A percentile compares a stretch with the other conserved stretches of the same genome.
Evolutionary conservation across 2,113 vertebrate genomes (phyloP).

Genomic region (Psittacula cyanocephala): DNA sequence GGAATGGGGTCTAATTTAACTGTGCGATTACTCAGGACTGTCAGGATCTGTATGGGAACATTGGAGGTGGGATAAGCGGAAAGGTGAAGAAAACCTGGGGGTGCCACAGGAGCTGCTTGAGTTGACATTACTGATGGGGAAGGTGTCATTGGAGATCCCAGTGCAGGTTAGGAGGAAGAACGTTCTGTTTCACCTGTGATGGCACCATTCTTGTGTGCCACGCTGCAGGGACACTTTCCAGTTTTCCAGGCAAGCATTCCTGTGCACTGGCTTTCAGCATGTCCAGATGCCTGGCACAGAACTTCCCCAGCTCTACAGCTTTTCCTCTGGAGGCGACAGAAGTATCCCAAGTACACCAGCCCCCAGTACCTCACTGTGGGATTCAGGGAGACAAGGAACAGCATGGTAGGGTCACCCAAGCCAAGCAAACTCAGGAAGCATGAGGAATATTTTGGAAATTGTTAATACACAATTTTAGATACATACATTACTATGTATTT

Average conservation of each 20-base stretch:
- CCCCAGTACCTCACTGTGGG: neutral
- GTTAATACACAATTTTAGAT: neutral
- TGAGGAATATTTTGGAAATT: neutral
- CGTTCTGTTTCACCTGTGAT: neutral
- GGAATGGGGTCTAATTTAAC: neutral
- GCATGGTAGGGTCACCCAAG: neutral
- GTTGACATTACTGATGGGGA: neutral
- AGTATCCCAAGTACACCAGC: neutral
- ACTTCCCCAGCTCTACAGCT: neutral
- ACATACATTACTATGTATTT: neutral
- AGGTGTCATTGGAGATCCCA: neutral
- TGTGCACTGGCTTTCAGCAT: neutral
- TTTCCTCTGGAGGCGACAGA: neutral
- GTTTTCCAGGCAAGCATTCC: neutral
- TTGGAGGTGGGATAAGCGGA: neutral
- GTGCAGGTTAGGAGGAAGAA: neutral
- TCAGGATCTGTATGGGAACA: neutral
- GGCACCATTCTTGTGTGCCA: neutral
- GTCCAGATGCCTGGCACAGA: neutral
- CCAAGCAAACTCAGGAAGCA: neutral
- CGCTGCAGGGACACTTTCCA: neutral
- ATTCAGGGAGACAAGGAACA: neutral
- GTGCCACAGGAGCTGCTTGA: neutral
- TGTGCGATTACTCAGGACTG: neutral
- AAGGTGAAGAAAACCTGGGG: rapidly evolving